phyloP scores from a whole-genome alignment of 2,888 invertebrate genomes.

The Zygogramma bicolorata region DNA sequence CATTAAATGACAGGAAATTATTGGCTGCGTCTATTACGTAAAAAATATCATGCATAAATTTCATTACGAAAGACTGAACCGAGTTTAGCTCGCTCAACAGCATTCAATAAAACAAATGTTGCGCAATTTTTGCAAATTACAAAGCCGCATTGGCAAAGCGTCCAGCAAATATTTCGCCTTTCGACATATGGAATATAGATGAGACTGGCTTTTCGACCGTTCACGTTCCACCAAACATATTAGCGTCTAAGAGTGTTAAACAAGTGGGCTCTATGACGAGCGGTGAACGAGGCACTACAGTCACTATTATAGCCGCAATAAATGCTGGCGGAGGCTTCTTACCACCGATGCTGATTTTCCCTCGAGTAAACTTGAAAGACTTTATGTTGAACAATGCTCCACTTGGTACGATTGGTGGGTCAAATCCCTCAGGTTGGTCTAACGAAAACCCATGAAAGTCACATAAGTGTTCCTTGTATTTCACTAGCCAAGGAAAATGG shows the following conservation, averaged over 20 bases:
- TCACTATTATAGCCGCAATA: conserved; percentile 46
- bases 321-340: conserved; percentile 47
- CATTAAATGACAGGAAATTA: not conserved
- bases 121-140: not conserved
- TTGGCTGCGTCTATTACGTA: not conserved
- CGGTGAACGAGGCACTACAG: conserved; percentile 45
- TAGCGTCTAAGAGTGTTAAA: conserved; percentile 49
- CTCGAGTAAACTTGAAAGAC: conserved; percentile 26
- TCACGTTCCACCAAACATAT: not conserved
- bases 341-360: conserved; percentile 50
- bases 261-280: conserved; percentile 47
- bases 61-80: too few species aligned
- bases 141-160: not conserved
- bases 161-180: not conserved
- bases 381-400: conserved; percentile 45
- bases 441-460: conserved; percentile 55
- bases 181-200: conserved; percentile 44
- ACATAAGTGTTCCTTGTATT: conserved; percentile 47
- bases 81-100: conserved; percentile 6
- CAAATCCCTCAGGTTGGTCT: conserved; percentile 10
- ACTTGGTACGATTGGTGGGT: not conserved
- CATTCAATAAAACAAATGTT: not conserved
- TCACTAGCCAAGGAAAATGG: conserved; percentile 38
- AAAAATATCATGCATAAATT: not conserved
- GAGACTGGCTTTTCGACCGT: conserved; percentile 47